Evolutionary conservation across 2,113 vertebrate genomes (phyloP).

Genomic region (Oryzias melastigma): DNA sequence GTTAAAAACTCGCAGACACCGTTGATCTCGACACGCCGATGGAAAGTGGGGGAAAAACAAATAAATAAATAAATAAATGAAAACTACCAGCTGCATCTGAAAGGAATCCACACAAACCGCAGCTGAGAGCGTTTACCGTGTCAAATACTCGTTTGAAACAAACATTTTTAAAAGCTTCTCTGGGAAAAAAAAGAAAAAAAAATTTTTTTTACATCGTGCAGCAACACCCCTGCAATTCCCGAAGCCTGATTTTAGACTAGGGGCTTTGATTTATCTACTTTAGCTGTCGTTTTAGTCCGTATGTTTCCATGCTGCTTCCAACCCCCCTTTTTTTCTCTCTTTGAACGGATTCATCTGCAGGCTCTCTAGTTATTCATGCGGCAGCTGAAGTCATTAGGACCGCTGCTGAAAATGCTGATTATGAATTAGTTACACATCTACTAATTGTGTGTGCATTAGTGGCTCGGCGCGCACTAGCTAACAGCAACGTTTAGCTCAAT

Average conservation of each 20-base stretch:
- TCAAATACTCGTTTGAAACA: slow-evolving; percentile 33
- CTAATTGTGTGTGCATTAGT: slow-evolving; percentile 70
- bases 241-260: slow-evolving; percentile 45
- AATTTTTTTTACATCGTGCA: background rate
- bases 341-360: slow-evolving; percentile 61
- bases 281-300: slow-evolving; percentile 50
- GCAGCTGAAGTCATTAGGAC: slow-evolving; percentile 71
- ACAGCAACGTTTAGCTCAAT: slow-evolving; percentile 67
- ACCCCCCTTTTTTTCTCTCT: slow-evolving; percentile 4
- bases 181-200: slow-evolving; percentile 8
- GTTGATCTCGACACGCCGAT: slow-evolving; percentile 11
- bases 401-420: slow-evolving; percentile 68
- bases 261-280: slow-evolving; percentile 50
- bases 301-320: slow-evolving; percentile 43
- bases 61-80: slow-evolving; percentile 4
- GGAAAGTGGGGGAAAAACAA: background rate
- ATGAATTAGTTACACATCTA: slow-evolving; percentile 71
- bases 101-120: slow-evolving; percentile 2
- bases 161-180: slow-evolving; percentile 22
- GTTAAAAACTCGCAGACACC: slow-evolving; percentile 5
- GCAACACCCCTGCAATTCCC: slow-evolving; percentile 21
- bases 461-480: slow-evolving; percentile 60
- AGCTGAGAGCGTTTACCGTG: slow-evolving; percentile 33
- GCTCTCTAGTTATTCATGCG: slow-evolving; percentile 57
- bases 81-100: slow-evolving; percentile 27